Percentiles rank a stretch among this genome's conserved stretches.
Evolutionary conservation across 2,797 vertebrate genomes (phyloP).

Genomic region (Dermochelys coriacea): DNA sequence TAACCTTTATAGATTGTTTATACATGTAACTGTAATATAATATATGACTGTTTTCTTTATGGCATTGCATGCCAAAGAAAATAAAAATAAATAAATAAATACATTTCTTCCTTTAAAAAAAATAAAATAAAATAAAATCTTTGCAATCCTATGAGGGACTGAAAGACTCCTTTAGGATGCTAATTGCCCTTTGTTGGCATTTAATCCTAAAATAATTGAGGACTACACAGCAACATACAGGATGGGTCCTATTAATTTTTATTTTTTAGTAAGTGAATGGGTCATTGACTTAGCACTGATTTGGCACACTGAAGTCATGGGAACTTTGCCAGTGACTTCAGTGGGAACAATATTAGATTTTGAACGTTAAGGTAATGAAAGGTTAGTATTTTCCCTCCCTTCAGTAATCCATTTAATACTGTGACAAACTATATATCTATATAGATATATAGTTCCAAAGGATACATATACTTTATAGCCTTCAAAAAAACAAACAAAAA

Average conservation of each 20-base stretch:
- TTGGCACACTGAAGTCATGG: neutral
- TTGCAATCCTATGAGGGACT: neutral
- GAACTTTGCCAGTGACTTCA: neutral
- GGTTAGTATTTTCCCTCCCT: neutral
- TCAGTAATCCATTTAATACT: neutral
- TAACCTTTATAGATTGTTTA: neutral
- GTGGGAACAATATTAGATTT: neutral
- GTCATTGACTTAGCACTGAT: neutral
- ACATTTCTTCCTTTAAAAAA: neutral
- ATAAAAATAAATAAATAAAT: neutral
- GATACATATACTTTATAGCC: constrained; percentile 23
- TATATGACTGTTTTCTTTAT: neutral
- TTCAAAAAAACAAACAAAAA: neutral
- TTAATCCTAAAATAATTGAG: neutral
- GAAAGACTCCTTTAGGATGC: neutral
- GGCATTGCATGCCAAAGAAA: neutral
- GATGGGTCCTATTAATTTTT: neutral
- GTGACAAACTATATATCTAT: neutral
- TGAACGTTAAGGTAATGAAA: neutral
- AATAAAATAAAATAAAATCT: neutral
- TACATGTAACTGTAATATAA: neutral
- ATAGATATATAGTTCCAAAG: constrained; percentile 11
- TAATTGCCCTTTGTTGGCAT: neutral
- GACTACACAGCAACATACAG: neutral
- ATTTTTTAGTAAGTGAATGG: constrained; percentile 1